phyloP scores from a whole-genome alignment of 1,140 invertebrate species.

The Acromyrmex charruanus region DNA sequence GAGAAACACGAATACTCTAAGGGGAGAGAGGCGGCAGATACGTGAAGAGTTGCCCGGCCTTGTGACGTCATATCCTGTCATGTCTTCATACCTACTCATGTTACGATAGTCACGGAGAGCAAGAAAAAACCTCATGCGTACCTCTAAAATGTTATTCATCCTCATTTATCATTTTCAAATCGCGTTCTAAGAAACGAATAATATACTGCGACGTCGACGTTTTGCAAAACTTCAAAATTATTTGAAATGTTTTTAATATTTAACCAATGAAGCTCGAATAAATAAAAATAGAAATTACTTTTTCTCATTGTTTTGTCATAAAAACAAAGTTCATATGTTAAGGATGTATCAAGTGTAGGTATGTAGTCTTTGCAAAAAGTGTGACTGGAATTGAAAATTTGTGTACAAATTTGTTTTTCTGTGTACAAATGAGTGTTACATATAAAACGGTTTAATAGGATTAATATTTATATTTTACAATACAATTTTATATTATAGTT shows the following conservation, averaged over 20 bases:
- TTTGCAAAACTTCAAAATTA: not conserved
- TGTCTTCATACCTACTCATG: constrained; percentile 76
- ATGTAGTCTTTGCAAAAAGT: no score
- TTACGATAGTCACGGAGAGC: constrained; percentile 69
- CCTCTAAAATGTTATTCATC: not conserved
- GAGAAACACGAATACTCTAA: constrained; percentile 14
- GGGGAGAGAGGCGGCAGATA: constrained; percentile 32
- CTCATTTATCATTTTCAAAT: not conserved
- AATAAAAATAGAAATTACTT: not conserved
- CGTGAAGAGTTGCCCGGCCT: constrained; percentile 78
- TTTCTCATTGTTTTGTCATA: not conserved
- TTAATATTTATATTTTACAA: no score
- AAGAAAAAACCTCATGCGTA: constrained; percentile 23
- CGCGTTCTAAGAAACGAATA: not conserved
- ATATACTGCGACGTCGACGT: not conserved
- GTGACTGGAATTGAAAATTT: no score
- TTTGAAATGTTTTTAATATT: not conserved
- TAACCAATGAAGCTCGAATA: not conserved
- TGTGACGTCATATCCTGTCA: constrained; percentile 82
- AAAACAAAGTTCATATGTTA: not conserved
- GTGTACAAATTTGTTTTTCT: no score
- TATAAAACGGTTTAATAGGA: no score
- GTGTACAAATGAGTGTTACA: no score
- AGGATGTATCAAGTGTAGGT: not conserved
- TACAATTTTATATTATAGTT: no score